Base-by-base conservation (phyloP, 2,797 vertebrate genomes). In the Ficedula albicollis region DNA sequence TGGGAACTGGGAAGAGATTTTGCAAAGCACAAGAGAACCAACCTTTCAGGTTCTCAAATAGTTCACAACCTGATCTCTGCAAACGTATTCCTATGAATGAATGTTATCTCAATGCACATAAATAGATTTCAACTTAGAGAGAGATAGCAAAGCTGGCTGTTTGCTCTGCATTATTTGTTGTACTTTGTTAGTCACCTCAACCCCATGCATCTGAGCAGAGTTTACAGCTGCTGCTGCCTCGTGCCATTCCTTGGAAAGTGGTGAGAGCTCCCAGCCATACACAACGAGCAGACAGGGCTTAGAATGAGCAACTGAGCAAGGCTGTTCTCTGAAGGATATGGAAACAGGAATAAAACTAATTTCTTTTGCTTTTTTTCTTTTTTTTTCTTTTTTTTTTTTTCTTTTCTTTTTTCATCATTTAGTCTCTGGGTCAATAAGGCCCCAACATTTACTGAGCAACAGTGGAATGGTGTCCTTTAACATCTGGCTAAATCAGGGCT, bases 101-200 rank as follows among this genome's bases (percentile, higher is more conserved):
- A 88, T 67, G 67, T 84, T 95, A 90, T 85, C 94, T 83, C 83
- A 87, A 63, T n/a, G 64, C 78, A 70, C 23, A 83, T 83, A 92
- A 93, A 92, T 86, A 87, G 46, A 90, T 85, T 93, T 90, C 60
- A 74, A 54, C 38, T 73, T 74, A 70, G 39, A 75, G 49, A 44
- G 44, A 85, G 81, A 88, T 34, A 56, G 48, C 43, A 64, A 87
- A 80, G 60, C 44, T 69, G 58, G 34, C 79, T 90, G 54, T 95
- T 87, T 78, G 77, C 63, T 90, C 38, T 82, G 52, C 48, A 7
- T 78, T 93, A n/a, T 89, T 95, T 87, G 56, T n/a, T 39, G 34
- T 83, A 79, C 51, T 63, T 69, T 56, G 51, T 80, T 84, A 83
- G 64, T 64, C 84, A 92, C 72, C 68, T 46, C 32, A 94, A 67